These are phyloP conservation scores for Caenorhabditis afra DNA, from an alignment of 2,888 invertebrate species.

Conservation along the genomic window DNA sequence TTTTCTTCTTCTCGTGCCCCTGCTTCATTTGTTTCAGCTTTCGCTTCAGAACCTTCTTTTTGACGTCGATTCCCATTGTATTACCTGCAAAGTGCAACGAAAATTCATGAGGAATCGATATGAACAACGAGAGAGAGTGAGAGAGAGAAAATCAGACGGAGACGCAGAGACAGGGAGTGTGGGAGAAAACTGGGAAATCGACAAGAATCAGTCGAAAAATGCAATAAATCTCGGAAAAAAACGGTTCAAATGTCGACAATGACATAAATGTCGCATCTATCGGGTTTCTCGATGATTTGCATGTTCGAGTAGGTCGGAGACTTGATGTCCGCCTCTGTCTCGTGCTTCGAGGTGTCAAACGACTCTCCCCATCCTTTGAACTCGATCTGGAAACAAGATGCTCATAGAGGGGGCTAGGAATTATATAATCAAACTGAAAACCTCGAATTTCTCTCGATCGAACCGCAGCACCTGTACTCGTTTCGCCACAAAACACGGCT, in stretches of 20 bases:
- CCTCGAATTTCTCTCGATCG: constrained; percentile 50
- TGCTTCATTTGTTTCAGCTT: constrained; percentile 75
- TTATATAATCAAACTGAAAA: neutral
- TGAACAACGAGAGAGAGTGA: neutral
- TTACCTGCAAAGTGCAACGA: constrained; percentile 27
- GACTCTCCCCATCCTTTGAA: constrained; percentile 86
- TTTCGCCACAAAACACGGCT: constrained; percentile 79
- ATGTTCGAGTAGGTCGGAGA: constrained; percentile 99
- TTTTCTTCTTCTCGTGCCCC: constrained; percentile 52
- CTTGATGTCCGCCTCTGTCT: constrained; percentile 94
- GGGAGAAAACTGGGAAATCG: neutral
- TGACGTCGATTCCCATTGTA: constrained; percentile 74
- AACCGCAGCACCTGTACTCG: constrained; percentile 71
- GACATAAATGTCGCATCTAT: constrained; percentile 89
- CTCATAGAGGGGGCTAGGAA: neutral
- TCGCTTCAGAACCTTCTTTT: constrained; percentile 79
- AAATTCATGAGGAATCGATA: no score
- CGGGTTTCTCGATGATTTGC: constrained; percentile 87
- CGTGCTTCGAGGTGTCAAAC: constrained; percentile 91
- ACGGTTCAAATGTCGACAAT: constrained; percentile 91
- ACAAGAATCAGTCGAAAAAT: no score
- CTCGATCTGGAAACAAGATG: constrained; percentile 51
- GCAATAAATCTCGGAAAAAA: neutral
- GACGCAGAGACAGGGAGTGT: neutral
- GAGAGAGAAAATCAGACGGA: constrained; percentile 8